Evolutionary conservation across 2,113 vertebrate genomes (phyloP), one percentile per base, ranked within the genome.

Genomic region (Xiphophorus maculatus): DNA sequence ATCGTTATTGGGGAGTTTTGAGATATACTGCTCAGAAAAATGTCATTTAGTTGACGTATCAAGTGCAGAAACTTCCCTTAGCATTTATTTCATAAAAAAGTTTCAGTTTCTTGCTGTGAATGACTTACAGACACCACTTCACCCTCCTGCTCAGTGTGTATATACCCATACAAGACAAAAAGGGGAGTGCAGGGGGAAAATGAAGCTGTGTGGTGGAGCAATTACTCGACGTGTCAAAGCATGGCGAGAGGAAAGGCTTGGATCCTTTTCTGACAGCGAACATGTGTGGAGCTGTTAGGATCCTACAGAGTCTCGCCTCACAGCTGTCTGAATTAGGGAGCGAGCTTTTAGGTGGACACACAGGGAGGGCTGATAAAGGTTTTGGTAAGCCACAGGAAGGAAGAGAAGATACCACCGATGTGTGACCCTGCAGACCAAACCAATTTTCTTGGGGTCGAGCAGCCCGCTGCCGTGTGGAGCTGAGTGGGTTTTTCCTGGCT

Each of bases 381-480:
- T 86, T 84, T 80, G 22, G 69, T 63, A 48, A 72, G 28, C 73
- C 51, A 71, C 28, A 29, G 74, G 74, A 71, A 77, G 71, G 74
- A 37, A 48, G 54, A 14, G 58, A 79, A 63, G 77, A 70, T 71
- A 70, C 65, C 76, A 76, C 37, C 73, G 42, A 79, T 77, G 76
- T 74, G 87, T 83, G 84, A 85, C 78, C 79, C 74, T 71, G 78
- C 72, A 80, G 86, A 88, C 86, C 86, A 87, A 87, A 85, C 86
- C 87, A 91, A 89, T 88, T 87, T 88, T 78, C 81, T 51, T 64
- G 79, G 66, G 86, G 85, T 89, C 82, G 84, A 66, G 66, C 51
- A 68, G 73, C 66, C 48, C 12, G 35, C 62, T 71, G 68, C 68
- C 63, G 51, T 44, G 54, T 65, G 74, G 28, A 42, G 40, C 28